Evolutionary conservation across 23 tunicate species (phyloP), one percentile per base, ranked within the genome.

Genomic region (Ascidia mentula): DNA sequence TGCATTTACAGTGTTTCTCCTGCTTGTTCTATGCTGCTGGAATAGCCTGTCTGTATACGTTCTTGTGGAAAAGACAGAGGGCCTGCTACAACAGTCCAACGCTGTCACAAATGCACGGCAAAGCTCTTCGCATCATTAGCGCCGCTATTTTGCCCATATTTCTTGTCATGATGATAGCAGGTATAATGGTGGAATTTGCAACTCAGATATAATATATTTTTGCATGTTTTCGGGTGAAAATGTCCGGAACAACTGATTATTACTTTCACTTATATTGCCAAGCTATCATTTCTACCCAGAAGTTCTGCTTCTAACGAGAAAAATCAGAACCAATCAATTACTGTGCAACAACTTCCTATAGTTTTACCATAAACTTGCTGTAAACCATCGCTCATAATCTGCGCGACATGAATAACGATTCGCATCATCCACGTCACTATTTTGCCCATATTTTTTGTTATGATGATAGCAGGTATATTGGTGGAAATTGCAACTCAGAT

Each of bases 51-150:
- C 46, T 92, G 15, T 92, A 92, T 40, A 36, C 37, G 1, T 92
- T 92, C 59, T 69, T 92, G 60, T 92, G 97, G 97, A 24, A 78
- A 34, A 74, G 97, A 59, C 97, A 92, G 73, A 76, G 97, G 28
- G 87, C 90, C 0, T 92, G 91, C 65, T 92, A 92, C 80, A 92
- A 76, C 31, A 87, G 74, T 59, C 83, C 85, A 34, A 72, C 97
- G 26, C 77, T 92, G 6, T 79, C 87, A 2, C 75, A 28, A 33
- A 82, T 78, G 78, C 86, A 74, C 59, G 75, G 83, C 80, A 84
- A 85, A 36, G 75, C 82, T 45, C 37, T 65, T 8, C 42, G 86
- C 12, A 46, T 80, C 20, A 33, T 87, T 1, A 92, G 97, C 77
- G 72, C 82, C 0, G 72, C 75, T 0, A 80, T 92, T 45, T 36